Evolutionary conservation across 2,797 vertebrate genomes (phyloP).

Genomic region (Rhincodon typus): DNA sequence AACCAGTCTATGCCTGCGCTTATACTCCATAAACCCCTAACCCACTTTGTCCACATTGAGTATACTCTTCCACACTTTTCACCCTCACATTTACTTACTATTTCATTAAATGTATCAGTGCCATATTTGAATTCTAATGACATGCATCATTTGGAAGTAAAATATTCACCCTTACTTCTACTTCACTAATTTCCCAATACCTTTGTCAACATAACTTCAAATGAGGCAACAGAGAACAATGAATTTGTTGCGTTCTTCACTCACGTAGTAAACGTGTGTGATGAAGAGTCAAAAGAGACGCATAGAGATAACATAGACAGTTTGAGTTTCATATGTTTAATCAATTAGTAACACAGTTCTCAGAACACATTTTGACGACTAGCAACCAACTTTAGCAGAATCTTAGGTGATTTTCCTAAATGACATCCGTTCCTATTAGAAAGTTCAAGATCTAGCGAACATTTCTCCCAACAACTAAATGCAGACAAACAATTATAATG

Average conservation of each 20-base stretch:
- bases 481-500: neutral
- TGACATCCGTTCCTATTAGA: neutral
- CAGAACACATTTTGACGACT: neutral
- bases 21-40: neutral
- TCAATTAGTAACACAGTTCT: neutral
- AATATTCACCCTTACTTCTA: neutral
- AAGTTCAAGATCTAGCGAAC: neutral
- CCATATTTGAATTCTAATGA: neutral
- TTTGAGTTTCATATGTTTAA: neutral
- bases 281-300: neutral
- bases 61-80: neutral
- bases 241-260: neutral
- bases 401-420: neutral
- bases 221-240: neutral
- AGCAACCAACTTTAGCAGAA: neutral
- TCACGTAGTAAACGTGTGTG: neutral
- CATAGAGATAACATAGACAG: neutral
- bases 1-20: neutral
- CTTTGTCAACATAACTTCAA: neutral
- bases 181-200: neutral
- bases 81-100: neutral
- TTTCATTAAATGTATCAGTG: neutral
- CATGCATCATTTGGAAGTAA: neutral
- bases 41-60: neutral
- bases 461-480: neutral